Percentiles rank a stretch among this genome's conserved stretches.
Evolutionary conservation across 2,888 invertebrate species (phyloP).

Genomic region (Orthosia cruda): DNA sequence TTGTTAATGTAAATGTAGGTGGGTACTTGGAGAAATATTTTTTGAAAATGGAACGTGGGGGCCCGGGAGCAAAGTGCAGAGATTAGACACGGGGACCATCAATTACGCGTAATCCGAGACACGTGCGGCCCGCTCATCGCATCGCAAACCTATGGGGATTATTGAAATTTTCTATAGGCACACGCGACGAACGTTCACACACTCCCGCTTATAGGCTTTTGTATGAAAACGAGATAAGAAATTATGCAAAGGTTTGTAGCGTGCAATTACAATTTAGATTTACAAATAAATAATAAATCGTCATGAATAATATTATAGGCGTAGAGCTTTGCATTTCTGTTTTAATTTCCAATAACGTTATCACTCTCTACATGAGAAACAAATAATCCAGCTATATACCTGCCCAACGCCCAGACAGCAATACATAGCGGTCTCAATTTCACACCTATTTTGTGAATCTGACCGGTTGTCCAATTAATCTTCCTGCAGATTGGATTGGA

Average conservation of each 20-base stretch:
- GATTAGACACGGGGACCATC: conserved; percentile 89
- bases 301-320: conserved; percentile 16
- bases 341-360: conserved; percentile 8
- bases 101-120: conserved; percentile 89
- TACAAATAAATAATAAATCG: conserved; percentile 46
- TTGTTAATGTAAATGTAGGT: conserved; percentile 48
- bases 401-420: conserved; percentile 5
- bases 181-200: conserved; percentile 67
- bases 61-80: conserved; percentile 85
- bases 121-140: conserved; percentile 86
- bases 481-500: conserved; percentile 59
- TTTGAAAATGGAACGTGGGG: conserved; percentile 55
- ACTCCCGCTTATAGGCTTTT: conserved; percentile 40
- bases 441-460: conserved; percentile 61
- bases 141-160: conserved; percentile 87
- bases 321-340: conserved; percentile 3
- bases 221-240: conserved; percentile 64
- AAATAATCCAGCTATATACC: conserved; percentile 8
- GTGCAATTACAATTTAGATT: conserved; percentile 36
- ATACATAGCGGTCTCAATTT: conserved; percentile 47
- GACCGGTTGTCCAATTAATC: conserved; percentile 52
- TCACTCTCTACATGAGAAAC: not conserved
- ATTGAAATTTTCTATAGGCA: conserved; percentile 85
- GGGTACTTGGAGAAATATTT: conserved; percentile 51
- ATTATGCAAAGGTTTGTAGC: conserved; percentile 57